Evolutionary conservation across 2,888 invertebrate genomes (phyloP).

Genomic region (Euzophera pinguis): DNA sequence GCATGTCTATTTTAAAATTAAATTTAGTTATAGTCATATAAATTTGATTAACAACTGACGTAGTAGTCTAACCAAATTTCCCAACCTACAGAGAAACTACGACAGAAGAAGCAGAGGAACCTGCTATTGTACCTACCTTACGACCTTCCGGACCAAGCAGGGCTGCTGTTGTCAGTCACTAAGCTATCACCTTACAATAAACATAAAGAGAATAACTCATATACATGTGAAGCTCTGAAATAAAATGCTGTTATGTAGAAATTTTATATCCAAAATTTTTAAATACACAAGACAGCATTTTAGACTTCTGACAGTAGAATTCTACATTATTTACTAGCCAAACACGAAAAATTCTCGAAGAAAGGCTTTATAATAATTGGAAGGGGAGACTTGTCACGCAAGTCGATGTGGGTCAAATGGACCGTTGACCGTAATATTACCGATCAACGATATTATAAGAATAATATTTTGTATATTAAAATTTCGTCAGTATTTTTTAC

Average conservation of each 20-base stretch:
- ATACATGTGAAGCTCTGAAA: background rate
- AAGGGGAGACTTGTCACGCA: constrained; percentile 5
- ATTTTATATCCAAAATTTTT: no score
- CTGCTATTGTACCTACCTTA: constrained; percentile 62
- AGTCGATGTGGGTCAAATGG: constrained; percentile 11
- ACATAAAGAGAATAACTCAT: background rate
- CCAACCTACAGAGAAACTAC: constrained; percentile 45
- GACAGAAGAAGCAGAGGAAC: constrained; percentile 52
- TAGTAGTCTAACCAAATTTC: constrained; percentile 10
- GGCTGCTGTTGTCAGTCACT: constrained; percentile 47
- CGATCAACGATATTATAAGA: background rate
- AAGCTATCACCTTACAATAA: constrained; percentile 14
- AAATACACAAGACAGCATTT: no score
- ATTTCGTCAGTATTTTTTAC: constrained; percentile 1
- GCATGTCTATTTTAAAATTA: no score
- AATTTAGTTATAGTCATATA: no score
- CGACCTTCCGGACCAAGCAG: constrained; percentile 58
- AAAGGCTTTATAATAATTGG: constrained; percentile 1
- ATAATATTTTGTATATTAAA: background rate
- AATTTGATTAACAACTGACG: no score
- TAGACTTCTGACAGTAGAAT: background rate
- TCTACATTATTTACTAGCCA: background rate
- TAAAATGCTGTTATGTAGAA: background rate
- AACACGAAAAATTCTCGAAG: background rate
- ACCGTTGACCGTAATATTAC: constrained; percentile 7